A percentile compares a stretch with the other conserved stretches of the same genome.
Conservation (phyloP, 2,888 invertebrate species). For the Pristionchus arcanus region DNA sequence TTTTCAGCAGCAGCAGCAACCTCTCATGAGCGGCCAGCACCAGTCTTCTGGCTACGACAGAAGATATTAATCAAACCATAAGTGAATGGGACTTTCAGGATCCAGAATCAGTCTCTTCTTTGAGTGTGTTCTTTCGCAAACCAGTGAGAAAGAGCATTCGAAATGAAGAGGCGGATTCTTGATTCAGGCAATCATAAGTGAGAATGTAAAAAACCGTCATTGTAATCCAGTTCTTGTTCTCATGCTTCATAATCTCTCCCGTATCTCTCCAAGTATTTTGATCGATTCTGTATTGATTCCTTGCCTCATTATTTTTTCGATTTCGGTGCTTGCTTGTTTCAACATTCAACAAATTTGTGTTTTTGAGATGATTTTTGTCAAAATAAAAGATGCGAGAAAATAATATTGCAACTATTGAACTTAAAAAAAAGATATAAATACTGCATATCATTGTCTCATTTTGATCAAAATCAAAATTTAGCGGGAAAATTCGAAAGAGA, state of each 20-base stretch:
- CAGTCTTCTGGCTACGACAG: background rate
- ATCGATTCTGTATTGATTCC: background rate
- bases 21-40: background rate
- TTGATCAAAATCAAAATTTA: too few species aligned
- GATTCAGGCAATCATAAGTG: too few species aligned
- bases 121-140: too few species aligned
- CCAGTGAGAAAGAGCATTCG: too few species aligned
- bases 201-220: background rate
- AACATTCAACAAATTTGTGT: background rate
- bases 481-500: too few species aligned
- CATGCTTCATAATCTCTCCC: background rate
- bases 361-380: background rate
- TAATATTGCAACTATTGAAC: background rate
- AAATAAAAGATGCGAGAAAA: conserved; percentile 3
- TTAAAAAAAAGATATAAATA: too few species aligned
- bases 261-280: background rate
- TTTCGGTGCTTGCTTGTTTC: conserved; percentile 10
- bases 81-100: too few species aligned
- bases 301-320: background rate
- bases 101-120: too few species aligned
- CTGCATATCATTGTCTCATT: too few species aligned
- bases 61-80: background rate
- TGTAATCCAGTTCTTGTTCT: background rate
- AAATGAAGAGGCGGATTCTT: too few species aligned
- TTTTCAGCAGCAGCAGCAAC: background rate